These are phyloP conservation scores for Pentalonia nigronervosa DNA, from an alignment of 1,140 invertebrate genomes.

Conservation along the genomic window DNA sequence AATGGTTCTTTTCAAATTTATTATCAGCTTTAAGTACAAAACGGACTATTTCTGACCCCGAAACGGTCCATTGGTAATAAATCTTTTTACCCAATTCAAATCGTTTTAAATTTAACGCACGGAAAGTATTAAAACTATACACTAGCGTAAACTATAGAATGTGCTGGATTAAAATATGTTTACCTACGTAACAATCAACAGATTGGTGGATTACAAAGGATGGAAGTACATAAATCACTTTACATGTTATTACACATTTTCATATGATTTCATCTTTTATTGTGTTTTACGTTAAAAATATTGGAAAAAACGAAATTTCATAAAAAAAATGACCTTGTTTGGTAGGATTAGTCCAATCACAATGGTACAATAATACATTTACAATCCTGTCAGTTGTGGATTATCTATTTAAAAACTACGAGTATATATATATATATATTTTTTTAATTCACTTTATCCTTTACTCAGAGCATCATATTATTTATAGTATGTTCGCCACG, in stretches of 20 bases:
- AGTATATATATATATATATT: too few relatives aligned
- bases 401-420: neutral
- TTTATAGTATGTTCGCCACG: neutral
- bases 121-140: conserved; percentile 20
- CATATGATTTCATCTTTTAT: neutral
- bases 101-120: conserved; percentile 20
- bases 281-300: neutral
- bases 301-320: neutral
- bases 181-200: neutral
- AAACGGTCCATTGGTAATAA: neutral
- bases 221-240: neutral
- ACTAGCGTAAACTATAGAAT: neutral
- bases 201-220: neutral
- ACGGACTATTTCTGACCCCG: conserved; percentile 25
- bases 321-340: neutral
- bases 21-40: conserved; percentile 9
- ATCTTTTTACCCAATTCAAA: conserved; percentile 17
- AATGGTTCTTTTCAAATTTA: conserved; percentile 27
- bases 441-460: neutral
- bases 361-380: neutral
- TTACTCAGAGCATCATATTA: neutral
- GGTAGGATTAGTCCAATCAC: neutral
- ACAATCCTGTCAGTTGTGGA: neutral
- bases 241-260: neutral
- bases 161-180: neutral